These are phyloP conservation scores for Pelecanus crispus DNA, from an alignment of 2,113 vertebrate genomes.

Conservation along the genomic window DNA sequence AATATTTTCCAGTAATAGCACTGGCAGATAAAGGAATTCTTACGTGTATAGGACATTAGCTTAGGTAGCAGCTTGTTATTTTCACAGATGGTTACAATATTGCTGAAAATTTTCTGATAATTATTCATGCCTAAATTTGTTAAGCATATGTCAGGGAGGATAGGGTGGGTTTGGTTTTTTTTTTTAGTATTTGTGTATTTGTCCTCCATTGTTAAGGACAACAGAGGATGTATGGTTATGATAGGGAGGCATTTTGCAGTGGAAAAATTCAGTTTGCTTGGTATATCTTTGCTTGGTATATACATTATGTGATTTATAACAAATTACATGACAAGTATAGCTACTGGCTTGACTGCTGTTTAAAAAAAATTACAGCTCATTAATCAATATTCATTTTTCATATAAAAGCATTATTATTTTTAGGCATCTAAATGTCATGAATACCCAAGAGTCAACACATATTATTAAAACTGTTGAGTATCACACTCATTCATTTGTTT, in stretches of 20 bases:
- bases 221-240: not conserved
- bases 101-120: not conserved
- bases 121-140: not conserved
- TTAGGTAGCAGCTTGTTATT: not conserved
- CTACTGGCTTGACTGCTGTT: conserved; percentile 51
- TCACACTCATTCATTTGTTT: conserved; percentile 61
- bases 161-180: not conserved
- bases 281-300: not conserved
- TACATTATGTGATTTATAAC: conserved; percentile 66
- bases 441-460: conserved; percentile 66
- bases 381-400: conserved; percentile 76
- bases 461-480: conserved; percentile 67
- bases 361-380: conserved; percentile 77
- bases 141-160: not conserved
- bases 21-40: not conserved
- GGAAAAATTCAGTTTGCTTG: not conserved
- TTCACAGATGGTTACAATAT: not conserved
- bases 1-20: not conserved
- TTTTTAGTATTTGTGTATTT: not conserved
- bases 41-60: not conserved
- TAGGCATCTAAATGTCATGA: conserved; percentile 75
- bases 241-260: not conserved
- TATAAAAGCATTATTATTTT: conserved; percentile 77
- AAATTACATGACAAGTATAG: conserved; percentile 70
- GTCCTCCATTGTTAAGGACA: not conserved